Evolutionary conservation across 1,140 invertebrate species (phyloP), one percentile per base, ranked within the genome.

Genomic region (Bombus consobrinus): DNA sequence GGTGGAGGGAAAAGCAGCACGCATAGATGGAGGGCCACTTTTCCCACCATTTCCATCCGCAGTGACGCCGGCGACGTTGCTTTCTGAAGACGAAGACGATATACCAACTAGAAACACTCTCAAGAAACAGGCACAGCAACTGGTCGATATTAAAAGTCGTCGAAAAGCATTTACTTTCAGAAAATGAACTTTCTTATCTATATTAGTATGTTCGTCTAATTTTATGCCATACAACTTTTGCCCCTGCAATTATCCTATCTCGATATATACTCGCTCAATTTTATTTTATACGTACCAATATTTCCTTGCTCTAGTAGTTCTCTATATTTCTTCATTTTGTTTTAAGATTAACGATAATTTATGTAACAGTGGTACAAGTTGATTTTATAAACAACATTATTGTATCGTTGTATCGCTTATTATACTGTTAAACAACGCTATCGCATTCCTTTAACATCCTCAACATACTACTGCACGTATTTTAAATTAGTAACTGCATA

Each of bases 141-240:
- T 98, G 43, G 96, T 98, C 28, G 98, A 98, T 93, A 97, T 97
- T 3, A 98, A 98, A 93, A 97, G 97, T 73, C 96, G 98, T 71
- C 96, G 97, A 79, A 98, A 98, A 94, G 97, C 96, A 32, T 97
- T 97, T 88, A 92, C 86, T 74, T 93, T 95, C 4, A 94, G 92
- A 88, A 90, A 94, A 93, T 95, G 89, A 92, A 77, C 32, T 2
- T 64, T 32, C 22, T 66, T 1, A 22, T 32, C 18, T 6, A 2
- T 13, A 47, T 18, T 18, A 15, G 5, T n/a, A 85, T 64, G 6
- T 41, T 12, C 4, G 22, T 37, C 2, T 37, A 10, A 69, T 25
- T 34, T 39, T 69, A 39, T 25, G 2, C 34, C 10, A 13, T 18
- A 64, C 13, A 10, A 34, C 8, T 3, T 34, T 68, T 34, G 8